A percentile compares a stretch with the other conserved stretches of the same genome.
Conservation (phyloP, 2,797 vertebrate genomes). For the Galaxias olidus region DNA sequence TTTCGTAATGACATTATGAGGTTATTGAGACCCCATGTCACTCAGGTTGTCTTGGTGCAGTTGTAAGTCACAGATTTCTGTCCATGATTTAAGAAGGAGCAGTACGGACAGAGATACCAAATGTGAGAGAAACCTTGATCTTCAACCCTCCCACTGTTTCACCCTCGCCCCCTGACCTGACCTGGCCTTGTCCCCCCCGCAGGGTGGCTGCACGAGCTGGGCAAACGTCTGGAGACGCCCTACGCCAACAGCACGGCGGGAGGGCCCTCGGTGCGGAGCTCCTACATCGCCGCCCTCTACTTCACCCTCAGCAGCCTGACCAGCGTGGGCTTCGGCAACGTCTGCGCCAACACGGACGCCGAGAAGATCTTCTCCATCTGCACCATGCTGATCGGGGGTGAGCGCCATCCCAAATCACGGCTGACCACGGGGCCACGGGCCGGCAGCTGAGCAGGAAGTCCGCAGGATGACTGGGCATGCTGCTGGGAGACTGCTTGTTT, state of each 20-base stretch:
- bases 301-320: constrained; percentile 98
- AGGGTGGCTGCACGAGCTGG: constrained; percentile 96
- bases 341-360: constrained; percentile 93
- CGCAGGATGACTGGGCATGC: too few relatives aligned
- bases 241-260: constrained; percentile 89
- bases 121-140: neutral
- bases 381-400: constrained; percentile 95
- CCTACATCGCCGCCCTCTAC: constrained; percentile 96
- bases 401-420: constrained; percentile 47
- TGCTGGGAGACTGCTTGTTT: too few relatives aligned
- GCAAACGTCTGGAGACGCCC: constrained; percentile 90
- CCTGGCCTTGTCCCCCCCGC: constrained; percentile 12
- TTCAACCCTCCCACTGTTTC: neutral
- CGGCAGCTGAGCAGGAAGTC: too few relatives aligned
- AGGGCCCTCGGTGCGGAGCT: constrained; percentile 88
- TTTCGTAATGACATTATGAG: too few relatives aligned
- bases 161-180: neutral
- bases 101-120: neutral
- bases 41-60: too few relatives aligned
- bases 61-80: too few relatives aligned
- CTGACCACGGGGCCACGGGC: neutral
- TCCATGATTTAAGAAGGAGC: neutral
- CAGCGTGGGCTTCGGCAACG: constrained; percentile 94
- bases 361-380: constrained; percentile 99
- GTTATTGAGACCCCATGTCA: too few relatives aligned